Base-by-base conservation (phyloP, 2,113 vertebrate species). In the Lonchura striata region DNA sequence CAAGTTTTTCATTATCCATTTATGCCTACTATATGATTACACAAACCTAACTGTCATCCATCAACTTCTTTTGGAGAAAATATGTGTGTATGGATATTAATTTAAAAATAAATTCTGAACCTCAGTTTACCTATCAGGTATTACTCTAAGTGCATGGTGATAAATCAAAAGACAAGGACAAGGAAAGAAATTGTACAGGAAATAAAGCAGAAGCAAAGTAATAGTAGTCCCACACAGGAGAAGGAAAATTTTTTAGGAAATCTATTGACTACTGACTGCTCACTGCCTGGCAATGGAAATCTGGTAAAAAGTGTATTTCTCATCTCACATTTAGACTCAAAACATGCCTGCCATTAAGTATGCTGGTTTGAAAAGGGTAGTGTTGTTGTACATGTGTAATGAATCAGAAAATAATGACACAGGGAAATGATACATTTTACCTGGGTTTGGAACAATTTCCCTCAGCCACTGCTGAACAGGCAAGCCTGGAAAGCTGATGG, bases 371-470 rank as follows among this genome's bases (percentile, higher is more conserved):
- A 81, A 69, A 61, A 20, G 9, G 7, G 5, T 33, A 14, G 7
- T 35, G 5, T 6, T 23, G 13, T 16, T 10, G 2, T 12, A 41
- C 37, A 25, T 37, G 47, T 3, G 3, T 2, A 50, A 3, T 24
- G 23, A 72, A 47, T 47, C 17, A 66, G 59, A 28, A 90, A 88
- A 70, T 52, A 30, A 47, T 77, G 30, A 47, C 8, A 20, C 0
- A 5, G 20, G 27, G 6, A 20, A 71, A 31, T 0, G 4, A 52
- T 14, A 56, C 7, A 7, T 44, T 25, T 3, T 24, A 46, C 2
- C 19, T 77, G 50, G 25, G 3, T 54, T 61, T 74, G 56, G 64
- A 71, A 46, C 1, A 17, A 1, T 61, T 74, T 81, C 31, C 21
- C 33, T 78, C 61, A 91, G 13, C 6, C 17, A 27, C 6, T 2